Evolutionary conservation across 1,140 invertebrate species (phyloP), one percentile per base, ranked within the genome.

Genomic region (Penaeus chinensis): DNA sequence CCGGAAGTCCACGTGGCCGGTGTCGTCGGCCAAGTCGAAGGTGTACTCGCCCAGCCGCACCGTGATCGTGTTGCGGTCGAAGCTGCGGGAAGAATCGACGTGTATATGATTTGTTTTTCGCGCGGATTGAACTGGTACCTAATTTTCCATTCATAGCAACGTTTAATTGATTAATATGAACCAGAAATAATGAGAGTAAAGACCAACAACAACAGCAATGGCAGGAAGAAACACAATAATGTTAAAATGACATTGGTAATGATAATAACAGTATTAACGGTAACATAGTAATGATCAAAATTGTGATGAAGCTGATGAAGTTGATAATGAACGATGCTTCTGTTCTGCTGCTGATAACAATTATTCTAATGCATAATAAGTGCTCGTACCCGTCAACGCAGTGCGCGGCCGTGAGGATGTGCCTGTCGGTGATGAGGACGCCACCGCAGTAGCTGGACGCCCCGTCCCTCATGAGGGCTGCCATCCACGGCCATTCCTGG

Each of bases 401-500:
- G 90, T 93, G 92, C 22, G 92, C 92, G 60, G 92, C 92, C 11
- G 92, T 93, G 13, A 93, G 81, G 18, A 93, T 90, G 91, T 92
- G 92, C 27, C 91, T 87, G 69, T 91, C 90, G 63, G 91, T 90
- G 66, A 93, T 91, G n/a, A 93, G 90, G 65, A 88, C 91, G 13
- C 91, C 92, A n/a, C 92, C 92, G 89, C 92, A 93, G 92, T 94
- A 96, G 69, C 91, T 90, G 13, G 89, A 89, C 2, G 76, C 65
- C 8, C 61, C 66, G 24, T 85, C 66, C 60, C 86, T 81, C 77
- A 90, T 22, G 62, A 90, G 91, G 8, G 95, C 95, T 0, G 94
- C 96, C 94, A 96, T 95, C 96, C 96, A 97, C 1, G 96, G 96
- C 95, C 95, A 97, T 37, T 95, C 95, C 79, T 94, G 93, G 0